A percentile compares a stretch with the other conserved stretches of the same genome.
These are phyloP conservation scores for Macrotus californicus DNA, from an alignment of 2,113 vertebrate genomes.

Conservation along the genomic window DNA sequence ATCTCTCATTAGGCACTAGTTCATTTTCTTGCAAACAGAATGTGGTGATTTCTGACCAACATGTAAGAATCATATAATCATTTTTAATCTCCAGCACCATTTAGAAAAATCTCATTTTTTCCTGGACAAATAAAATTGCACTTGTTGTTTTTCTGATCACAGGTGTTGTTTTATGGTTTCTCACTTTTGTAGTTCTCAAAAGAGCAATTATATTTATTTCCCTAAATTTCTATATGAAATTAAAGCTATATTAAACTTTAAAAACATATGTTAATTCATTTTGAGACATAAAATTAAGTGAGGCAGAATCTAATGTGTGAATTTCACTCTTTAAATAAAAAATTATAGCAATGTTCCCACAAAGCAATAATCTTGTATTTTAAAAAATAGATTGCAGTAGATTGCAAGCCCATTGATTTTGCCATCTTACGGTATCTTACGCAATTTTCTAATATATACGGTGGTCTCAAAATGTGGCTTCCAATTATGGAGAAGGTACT, in stretches of 20 bases:
- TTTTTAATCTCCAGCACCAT: conserved; percentile 23
- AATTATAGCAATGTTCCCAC: not conserved
- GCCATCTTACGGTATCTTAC: not conserved
- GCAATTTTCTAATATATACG: not conserved
- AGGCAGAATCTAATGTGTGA: not conserved
- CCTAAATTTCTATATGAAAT: not conserved
- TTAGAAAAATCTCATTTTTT: conserved; percentile 7
- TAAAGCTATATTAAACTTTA: not conserved
- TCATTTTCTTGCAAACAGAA: conserved; percentile 48
- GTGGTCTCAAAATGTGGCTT: not conserved
- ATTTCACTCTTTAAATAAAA: not conserved
- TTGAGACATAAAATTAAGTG: not conserved
- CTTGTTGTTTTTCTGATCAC: not conserved
- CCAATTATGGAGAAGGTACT: not conserved
- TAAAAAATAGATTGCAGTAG: not conserved
- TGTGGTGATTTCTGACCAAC: conserved; percentile 24
- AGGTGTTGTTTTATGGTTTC: not conserved
- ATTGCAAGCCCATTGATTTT: not conserved
- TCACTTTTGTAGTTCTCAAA: not conserved
- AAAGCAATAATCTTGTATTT: not conserved
- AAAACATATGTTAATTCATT: not conserved
- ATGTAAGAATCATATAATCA: not conserved
- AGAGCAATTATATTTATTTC: not conserved
- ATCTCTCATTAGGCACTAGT: not conserved
- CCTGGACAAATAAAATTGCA: not conserved